Base-by-base conservation (phyloP, 2,797 vertebrate genomes). In the Tokudaia tokunoshimensis region DNA sequence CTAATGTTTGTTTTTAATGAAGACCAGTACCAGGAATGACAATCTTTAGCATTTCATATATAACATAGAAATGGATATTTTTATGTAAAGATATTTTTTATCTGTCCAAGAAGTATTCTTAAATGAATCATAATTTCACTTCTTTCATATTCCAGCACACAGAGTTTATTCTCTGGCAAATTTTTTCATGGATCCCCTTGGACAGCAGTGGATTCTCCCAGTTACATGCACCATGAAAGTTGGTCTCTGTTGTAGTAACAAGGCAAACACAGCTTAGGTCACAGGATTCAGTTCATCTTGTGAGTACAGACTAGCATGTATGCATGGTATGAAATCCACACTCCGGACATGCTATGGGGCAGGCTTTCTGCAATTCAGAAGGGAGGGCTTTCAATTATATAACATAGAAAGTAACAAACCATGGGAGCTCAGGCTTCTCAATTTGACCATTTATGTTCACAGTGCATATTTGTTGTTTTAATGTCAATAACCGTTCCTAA, bases 101-200 rank as follows among this genome's bases (percentile, higher is more conserved):
- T 65, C 41, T 50, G 61, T 47, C 17, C 61, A 65, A 44, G 24
- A 63, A 63, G 24, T 10, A 3, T 80, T 57, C 37, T 82, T 41
- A 63, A 11, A 2, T 87, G 89, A 85, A 47, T 81, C 44, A 94
- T 81, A 24, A 31, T 52, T 15, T 34, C 8, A n/a, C 3, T 41
- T 0, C 6, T 57, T 9, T 13, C 0, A 10, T 4, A 4, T 11
- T 7, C 24, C 9, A 79, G 3, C 10, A 75, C 2, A 19, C 14
- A 41, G 19, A 76, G 6, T 31, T 34, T 65, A n/a, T 63, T 80
- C 31, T 86, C 47, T 50, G 7, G 34, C 17, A 76, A 2, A 61
- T 79, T 82, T 0, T 70, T 44, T 86, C 9, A 2, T 3, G 14
- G 7, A 24, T 75, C 4, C 20, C 13, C 6, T 59, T 14, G 13